Conservation (phyloP, 2,888 invertebrate species). For the Noctua pronuba region DNA sequence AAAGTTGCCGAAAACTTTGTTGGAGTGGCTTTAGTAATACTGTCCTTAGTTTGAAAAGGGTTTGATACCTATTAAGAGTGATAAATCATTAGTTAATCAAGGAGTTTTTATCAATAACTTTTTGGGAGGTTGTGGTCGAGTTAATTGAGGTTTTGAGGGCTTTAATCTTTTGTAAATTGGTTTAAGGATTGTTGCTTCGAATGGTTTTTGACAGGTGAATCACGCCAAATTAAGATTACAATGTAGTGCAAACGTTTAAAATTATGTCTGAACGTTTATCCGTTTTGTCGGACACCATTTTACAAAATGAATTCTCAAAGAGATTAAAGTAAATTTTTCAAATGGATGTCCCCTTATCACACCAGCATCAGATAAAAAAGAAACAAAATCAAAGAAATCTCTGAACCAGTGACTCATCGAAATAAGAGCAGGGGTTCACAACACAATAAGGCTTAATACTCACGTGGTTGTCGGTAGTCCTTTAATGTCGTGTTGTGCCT, state of each 20-base stretch:
- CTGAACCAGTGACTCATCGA: constrained; percentile 46
- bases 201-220: constrained; percentile 57
- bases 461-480: constrained; percentile 80
- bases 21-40: constrained; percentile 64
- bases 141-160: constrained; percentile 66
- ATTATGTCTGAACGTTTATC: neutral
- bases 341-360: neutral
- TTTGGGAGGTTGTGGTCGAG: constrained; percentile 65
- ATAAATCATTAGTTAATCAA: constrained; percentile 72
- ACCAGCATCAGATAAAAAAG: constrained; percentile 1
- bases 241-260: constrained; percentile 14
- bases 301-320: neutral
- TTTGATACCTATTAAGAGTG: constrained; percentile 64
- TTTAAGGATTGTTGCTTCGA: constrained; percentile 43
- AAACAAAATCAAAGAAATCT: constrained; percentile 21
- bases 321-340: neutral
- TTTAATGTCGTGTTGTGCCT: constrained; percentile 79
- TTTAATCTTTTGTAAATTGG: constrained; percentile 64
- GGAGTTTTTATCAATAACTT: constrained; percentile 66
- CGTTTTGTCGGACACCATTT: neutral
- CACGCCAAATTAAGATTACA: constrained; percentile 20
- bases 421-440: constrained; percentile 52
- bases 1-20: constrained; percentile 73
- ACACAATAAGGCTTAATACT: constrained; percentile 71
- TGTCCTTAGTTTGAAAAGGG: constrained; percentile 68